A percentile compares a stretch with the other conserved stretches of the same genome.
Conservation (phyloP, 2,888 invertebrate genomes). For the Drosophila cognata region DNA sequence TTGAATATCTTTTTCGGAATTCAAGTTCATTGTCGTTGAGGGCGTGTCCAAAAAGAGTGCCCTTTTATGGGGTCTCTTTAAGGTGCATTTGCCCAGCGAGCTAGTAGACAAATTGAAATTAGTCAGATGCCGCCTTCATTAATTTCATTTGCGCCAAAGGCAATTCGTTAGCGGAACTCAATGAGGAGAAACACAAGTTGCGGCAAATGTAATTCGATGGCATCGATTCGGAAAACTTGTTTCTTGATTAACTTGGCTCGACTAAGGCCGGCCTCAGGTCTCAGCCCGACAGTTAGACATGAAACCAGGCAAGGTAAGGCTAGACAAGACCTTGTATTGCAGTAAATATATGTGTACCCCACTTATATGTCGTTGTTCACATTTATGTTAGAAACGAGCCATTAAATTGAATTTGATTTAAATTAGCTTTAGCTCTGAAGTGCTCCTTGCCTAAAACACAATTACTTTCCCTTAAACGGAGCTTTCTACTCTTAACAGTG, state of each 20-base stretch:
- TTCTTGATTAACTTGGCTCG: constrained; percentile 60
- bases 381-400: neutral
- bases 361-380: constrained; percentile 1
- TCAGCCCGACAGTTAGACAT: constrained; percentile 26
- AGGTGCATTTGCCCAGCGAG: constrained; percentile 14
- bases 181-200: constrained; percentile 29
- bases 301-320: constrained; percentile 41
- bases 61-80: constrained; percentile 25
- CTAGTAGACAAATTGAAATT: constrained; percentile 40
- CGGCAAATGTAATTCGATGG: constrained; percentile 55
- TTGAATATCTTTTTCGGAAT: constrained; percentile 59
- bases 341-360: constrained; percentile 12
- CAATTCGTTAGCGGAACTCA: constrained; percentile 58
- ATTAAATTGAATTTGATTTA: constrained; percentile 5
- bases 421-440: neutral
- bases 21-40: constrained; percentile 61
- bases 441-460: neutral
- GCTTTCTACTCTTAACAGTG: neutral
- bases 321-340: constrained; percentile 20
- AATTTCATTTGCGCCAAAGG: constrained; percentile 36
- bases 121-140: constrained; percentile 40
- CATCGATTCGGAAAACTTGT: constrained; percentile 60
- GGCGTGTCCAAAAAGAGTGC: constrained; percentile 43
- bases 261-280: constrained; percentile 54
- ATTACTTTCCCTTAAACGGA: neutral